phyloP scores from a whole-genome alignment of 2,888 invertebrate species.

The Ophioninae sp. region DNA sequence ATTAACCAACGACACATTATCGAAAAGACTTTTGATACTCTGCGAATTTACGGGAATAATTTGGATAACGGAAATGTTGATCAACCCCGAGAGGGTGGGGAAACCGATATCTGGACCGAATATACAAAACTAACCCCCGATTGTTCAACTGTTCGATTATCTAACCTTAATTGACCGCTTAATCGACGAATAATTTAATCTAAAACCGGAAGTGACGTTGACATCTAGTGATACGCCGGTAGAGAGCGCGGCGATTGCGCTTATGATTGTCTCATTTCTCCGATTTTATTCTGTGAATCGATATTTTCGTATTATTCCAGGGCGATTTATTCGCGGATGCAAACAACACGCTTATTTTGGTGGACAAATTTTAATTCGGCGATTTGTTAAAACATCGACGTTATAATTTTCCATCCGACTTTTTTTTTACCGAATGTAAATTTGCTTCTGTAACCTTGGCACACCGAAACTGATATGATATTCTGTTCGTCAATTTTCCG shows the following conservation, averaged over 20 bases:
- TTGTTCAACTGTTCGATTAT: conserved; percentile 36
- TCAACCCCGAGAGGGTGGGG: background rate
- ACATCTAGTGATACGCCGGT: background rate
- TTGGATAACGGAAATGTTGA: background rate
- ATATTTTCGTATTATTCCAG: too few species aligned
- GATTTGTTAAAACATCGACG: too few species aligned
- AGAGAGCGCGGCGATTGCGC: background rate
- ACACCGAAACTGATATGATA: too few species aligned
- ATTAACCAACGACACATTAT: conserved; percentile 34
- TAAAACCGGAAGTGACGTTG: conserved; percentile 47
- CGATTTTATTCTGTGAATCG: background rate
- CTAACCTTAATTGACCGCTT: conserved; percentile 36
- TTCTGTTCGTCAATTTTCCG: too few species aligned
- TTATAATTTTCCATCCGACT: too few species aligned
- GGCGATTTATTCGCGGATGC: too few species aligned
- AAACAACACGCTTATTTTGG: too few species aligned
- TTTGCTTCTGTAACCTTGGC: too few species aligned
- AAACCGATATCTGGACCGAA: background rate
- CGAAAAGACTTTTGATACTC: conserved; percentile 11
- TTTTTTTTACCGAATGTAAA: too few species aligned
- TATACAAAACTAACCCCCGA: background rate
- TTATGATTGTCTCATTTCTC: background rate
- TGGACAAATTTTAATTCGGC: too few species aligned
- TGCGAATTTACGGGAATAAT: background rate
- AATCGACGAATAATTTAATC: conserved; percentile 50